Evolutionary conservation across 2,888 invertebrate species (phyloP), one percentile per base, ranked within the genome.

Genomic region (Epinotia demarniana): DNA sequence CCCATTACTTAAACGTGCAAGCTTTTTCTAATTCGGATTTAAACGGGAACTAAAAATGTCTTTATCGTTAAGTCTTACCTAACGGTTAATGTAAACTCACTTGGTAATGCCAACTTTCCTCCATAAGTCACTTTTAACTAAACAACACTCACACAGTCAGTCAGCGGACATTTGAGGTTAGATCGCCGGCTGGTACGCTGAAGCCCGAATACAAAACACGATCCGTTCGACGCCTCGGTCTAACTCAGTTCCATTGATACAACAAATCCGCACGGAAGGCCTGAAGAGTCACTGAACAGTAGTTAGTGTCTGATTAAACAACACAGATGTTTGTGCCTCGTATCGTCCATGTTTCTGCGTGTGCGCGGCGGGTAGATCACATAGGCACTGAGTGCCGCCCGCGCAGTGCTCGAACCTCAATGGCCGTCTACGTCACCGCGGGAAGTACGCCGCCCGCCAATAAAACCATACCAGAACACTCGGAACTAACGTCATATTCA

Each of bases 281-380:
- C 39, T 18, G 62, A 12, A 62, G 39, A n/a, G n/a, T 53, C n/a
- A 19, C 55, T 27, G 39, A 57, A 39, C n/a, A 55, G 19, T 16
- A 27, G 12, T n/a, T 16, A 43, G 18, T 43, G 12, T 27, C 16
- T 12, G 27, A 69, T 58, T 58, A 60, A 69, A 46, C 58, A n/a
- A 60, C 60, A 46, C 58, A n/a, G 46, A 6, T 58, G 60, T 23
- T 46, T 46, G 18, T 27, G 19, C 16, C n/a, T 43, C 27, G 57
- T 69, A 60, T 61, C 61, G 61, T 69, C 46, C 43, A 68, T 57
- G 19, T 83, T 83, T 84, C 86, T 88, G 93, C 94, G 94, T 94
- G 92, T 93, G 89, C 88, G 87, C 92, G 81, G 86, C 90, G 87
- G 87, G 91, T 94, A 92, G 93, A 90, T 90, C 92, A 93, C 92